These are phyloP conservation scores for Cerastis rubricosa DNA, from an alignment of 2,888 invertebrate genomes.

Conservation along the genomic window DNA sequence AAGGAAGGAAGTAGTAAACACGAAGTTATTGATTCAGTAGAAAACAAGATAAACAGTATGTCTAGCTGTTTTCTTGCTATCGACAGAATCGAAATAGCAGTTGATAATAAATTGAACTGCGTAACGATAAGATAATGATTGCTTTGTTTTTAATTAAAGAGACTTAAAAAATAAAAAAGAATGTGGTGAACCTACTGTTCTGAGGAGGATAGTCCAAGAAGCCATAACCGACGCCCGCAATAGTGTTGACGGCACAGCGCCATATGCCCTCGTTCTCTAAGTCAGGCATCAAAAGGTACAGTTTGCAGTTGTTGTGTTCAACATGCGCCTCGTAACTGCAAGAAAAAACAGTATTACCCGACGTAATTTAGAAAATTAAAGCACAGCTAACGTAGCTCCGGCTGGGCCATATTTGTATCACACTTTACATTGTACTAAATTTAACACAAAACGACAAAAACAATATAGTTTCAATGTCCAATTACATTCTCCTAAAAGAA, in stretches of 20 bases:
- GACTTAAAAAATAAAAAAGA: neutral
- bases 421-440: too few species aligned
- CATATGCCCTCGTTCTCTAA: conserved; percentile 76
- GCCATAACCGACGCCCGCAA: conserved; percentile 74
- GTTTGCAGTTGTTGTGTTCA: conserved; percentile 74
- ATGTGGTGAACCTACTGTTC: conserved; percentile 9
- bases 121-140: conserved; percentile 2
- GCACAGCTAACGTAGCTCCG: neutral
- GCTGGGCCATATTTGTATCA: neutral
- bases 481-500: neutral
- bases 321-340: conserved; percentile 72
- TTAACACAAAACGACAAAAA: too few species aligned
- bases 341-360: neutral
- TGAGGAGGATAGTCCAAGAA: conserved; percentile 67
- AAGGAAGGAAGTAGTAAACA: neutral
- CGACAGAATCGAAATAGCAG: neutral
- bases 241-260: conserved; percentile 83
- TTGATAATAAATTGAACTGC: neutral
- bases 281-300: conserved; percentile 75
- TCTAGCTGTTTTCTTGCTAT: neutral
- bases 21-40: neutral
- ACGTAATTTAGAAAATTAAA: neutral
- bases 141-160: neutral
- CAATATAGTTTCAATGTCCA: neutral
- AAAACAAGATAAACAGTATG: neutral